Conservation (phyloP, 2,888 invertebrate genomes). For the Coecobrya sp. region DNA sequence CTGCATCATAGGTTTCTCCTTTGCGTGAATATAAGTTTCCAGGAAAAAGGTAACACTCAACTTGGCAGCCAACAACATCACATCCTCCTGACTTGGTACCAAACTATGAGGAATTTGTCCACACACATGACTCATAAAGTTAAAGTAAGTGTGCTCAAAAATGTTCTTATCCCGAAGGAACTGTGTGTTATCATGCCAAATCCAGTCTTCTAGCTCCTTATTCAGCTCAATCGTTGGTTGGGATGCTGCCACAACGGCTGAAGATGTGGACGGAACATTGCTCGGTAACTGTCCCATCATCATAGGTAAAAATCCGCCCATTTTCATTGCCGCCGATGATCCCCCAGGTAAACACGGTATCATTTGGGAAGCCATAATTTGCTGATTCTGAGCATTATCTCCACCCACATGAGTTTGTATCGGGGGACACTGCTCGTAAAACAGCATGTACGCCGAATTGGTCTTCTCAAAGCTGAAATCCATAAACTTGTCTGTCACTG, state of each 20-base stretch:
- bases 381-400: neutral
- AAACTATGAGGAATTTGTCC: slow-evolving; percentile 97
- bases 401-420: slow-evolving; percentile 62
- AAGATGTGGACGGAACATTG: neutral
- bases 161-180: slow-evolving; percentile 98
- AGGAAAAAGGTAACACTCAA: slow-evolving; percentile 98
- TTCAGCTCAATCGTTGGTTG: slow-evolving; percentile 90
- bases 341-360: slow-evolving; percentile 82
- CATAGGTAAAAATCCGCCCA: slow-evolving; percentile 84
- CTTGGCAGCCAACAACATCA: slow-evolving; percentile 95
- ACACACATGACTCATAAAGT: slow-evolving; percentile 99
- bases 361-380: slow-evolving; percentile 12
- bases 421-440: slow-evolving; percentile 94
- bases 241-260: neutral
- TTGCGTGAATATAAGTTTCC: slow-evolving; percentile 98
- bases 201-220: slow-evolving; percentile 96
- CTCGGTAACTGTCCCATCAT: slow-evolving; percentile 46
- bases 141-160: slow-evolving; percentile 98
- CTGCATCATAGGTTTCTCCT: slow-evolving; percentile 98
- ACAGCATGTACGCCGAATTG: slow-evolving; percentile 98
- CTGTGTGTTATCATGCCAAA: slow-evolving; percentile 99
- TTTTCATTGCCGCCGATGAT: slow-evolving; percentile 71
- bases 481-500: slow-evolving; percentile 98
- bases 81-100: slow-evolving; percentile 91
- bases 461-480: slow-evolving; percentile 99